Percentiles rank a stretch among this genome's conserved stretches.
These are phyloP conservation scores for Zaprionus ornatus DNA, from an alignment of 1,140 invertebrate genomes.

Conservation along the genomic window DNA sequence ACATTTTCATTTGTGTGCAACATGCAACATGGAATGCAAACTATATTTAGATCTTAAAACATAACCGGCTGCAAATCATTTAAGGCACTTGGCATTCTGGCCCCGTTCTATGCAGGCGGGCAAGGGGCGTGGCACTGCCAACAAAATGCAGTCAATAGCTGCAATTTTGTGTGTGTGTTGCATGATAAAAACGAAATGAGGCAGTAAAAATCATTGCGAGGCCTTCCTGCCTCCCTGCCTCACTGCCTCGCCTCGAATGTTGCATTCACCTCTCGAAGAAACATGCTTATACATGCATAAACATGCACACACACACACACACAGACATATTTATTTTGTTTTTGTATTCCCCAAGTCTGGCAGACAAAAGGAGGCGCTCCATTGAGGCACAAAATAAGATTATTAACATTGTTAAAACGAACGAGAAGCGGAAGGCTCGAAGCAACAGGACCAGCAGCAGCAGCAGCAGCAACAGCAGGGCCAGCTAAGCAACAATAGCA, in stretches of 20 bases:
- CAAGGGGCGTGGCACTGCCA: conserved; percentile 34
- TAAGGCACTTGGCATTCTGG: conserved; percentile 38
- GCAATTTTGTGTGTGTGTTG: conserved; percentile 44
- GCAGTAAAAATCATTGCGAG: conserved; percentile 20
- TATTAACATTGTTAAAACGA: conserved; percentile 80
- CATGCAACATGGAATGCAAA: neutral
- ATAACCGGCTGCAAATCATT: conserved; percentile 51
- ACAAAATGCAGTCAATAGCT: conserved; percentile 42
- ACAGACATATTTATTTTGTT: conserved; percentile 31
- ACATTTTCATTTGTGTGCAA: neutral
- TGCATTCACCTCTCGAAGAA: conserved; percentile 73
- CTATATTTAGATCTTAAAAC: neutral
- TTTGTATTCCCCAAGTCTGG: conserved; percentile 2
- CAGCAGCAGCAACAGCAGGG: neutral
- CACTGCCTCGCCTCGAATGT: conserved; percentile 41
- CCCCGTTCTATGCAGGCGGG: neutral
- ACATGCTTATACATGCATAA: conserved; percentile 55
- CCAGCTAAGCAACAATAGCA: neutral
- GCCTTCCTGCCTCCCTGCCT: neutral
- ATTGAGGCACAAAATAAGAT: conserved; percentile 80
- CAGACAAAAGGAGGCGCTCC: conserved; percentile 53
- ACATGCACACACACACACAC: neutral
- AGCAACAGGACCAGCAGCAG: conserved; percentile 26
- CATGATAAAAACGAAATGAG: conserved; percentile 2
- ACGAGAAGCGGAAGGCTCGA: conserved; percentile 57